These are phyloP conservation scores for Alviniconcha marisindica DNA, from an alignment of 1,140 invertebrate species.

Conservation along the genomic window DNA sequence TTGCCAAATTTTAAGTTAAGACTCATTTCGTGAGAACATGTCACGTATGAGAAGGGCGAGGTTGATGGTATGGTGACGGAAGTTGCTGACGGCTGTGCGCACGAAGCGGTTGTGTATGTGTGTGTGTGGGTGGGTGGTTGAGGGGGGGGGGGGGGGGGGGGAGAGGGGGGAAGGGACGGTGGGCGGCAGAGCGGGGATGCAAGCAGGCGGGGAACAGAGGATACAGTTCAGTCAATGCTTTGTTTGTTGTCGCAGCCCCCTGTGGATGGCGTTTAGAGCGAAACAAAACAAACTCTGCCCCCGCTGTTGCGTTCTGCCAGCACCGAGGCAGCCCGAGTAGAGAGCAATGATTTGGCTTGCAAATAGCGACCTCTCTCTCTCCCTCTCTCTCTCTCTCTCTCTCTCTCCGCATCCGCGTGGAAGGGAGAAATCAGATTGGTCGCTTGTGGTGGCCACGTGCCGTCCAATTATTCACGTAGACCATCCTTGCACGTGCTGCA, in stretches of 20 bases:
- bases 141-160: neutral
- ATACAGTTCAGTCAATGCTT: neutral
- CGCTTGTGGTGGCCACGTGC: neutral
- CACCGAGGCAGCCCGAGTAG: too few species aligned
- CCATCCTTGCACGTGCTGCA: too few species aligned
- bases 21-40: too few species aligned
- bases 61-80: too few species aligned
- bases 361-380: slow-evolving; percentile 2
- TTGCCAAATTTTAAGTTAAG: too few species aligned
- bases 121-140: neutral
- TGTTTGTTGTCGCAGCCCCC: neutral
- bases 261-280: neutral
- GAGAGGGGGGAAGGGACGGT: neutral
- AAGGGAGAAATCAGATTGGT: neutral
- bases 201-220: too few species aligned
- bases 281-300: neutral
- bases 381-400: neutral
- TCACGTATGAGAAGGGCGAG: too few species aligned
- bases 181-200: neutral
- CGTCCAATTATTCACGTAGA: neutral
- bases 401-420: neutral
- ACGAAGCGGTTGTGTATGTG: neutral
- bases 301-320: slow-evolving; percentile 1
- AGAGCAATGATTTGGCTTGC: neutral
- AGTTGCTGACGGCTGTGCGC: too few species aligned